Evolutionary conservation across 2,888 invertebrate genomes (phyloP).

Genomic region (Aspidapion aeneum): DNA sequence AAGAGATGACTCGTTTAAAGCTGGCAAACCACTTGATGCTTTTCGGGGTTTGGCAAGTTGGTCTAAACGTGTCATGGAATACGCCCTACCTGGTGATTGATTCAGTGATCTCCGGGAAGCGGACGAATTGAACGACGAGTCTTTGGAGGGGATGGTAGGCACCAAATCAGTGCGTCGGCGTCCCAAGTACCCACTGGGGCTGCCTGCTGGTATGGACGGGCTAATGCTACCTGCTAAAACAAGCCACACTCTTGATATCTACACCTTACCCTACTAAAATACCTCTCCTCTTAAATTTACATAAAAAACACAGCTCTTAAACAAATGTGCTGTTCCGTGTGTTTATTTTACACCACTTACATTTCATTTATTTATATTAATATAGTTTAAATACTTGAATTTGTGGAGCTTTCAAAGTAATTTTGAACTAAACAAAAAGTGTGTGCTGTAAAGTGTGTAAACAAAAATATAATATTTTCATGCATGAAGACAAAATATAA

Average conservation of each 20-base stretch:
- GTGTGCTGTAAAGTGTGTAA: not conserved
- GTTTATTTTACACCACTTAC: not conserved
- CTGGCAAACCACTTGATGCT: constrained; percentile 47
- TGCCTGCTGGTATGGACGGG: constrained; percentile 54
- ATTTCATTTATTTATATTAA: too few relatives aligned
- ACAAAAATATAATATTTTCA: not conserved
- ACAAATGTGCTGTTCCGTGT: not conserved
- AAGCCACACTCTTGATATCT: not conserved
- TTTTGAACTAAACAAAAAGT: constrained; percentile 6
- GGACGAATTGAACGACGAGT: constrained; percentile 54
- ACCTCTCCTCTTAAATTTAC: not conserved
- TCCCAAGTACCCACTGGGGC: constrained; percentile 68
- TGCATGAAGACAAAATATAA: constrained; percentile 14
- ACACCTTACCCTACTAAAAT: not conserved
- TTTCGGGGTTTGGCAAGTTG: constrained; percentile 70
- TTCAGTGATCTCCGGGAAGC: constrained; percentile 50
- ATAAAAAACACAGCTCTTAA: not conserved
- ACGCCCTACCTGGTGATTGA: constrained; percentile 76
- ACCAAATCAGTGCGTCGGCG: constrained; percentile 87
- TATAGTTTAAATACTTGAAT: not conserved
- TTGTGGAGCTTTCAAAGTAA: constrained; percentile 20
- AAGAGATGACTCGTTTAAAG: constrained; percentile 41
- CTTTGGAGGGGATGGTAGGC: constrained; percentile 80
- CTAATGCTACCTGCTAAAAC: constrained; percentile 21
- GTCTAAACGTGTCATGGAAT: constrained; percentile 92